phyloP scores from a whole-genome alignment of 1,140 invertebrate species.

The Drosophila insularis region DNA sequence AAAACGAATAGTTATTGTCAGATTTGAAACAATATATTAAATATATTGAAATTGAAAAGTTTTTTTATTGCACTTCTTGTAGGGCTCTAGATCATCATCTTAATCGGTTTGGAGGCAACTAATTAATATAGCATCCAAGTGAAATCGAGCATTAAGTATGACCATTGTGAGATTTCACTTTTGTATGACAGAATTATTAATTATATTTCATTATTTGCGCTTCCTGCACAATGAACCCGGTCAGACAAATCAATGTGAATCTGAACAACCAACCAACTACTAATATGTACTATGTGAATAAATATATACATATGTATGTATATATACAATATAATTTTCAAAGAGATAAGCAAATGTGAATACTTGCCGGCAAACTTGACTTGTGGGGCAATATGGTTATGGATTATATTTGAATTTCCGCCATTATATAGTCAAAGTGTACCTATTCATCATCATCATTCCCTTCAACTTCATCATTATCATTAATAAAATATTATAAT shows the following conservation, averaged over 20 bases:
- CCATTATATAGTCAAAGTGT: conserved; percentile 29
- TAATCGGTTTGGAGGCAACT: not conserved
- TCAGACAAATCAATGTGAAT: conserved; percentile 11
- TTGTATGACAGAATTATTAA: conserved; percentile 7
- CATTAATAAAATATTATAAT: conserved; percentile 37
- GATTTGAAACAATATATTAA: no score
- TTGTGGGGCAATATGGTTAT: conserved; percentile 41
- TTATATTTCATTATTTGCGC: conserved; percentile 21
- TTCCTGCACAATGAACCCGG: conserved; percentile 33
- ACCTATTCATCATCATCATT: conserved; percentile 6
- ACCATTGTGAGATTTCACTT: conserved; percentile 6
- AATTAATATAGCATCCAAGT: not conserved
- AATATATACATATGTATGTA: no score
- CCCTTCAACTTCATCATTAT: conserved; percentile 16
- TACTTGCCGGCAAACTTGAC: conserved; percentile 46
- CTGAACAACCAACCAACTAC: not conserved
- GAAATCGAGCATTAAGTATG: not conserved
- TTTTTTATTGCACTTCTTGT: no score
- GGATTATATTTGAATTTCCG: conserved; percentile 37
- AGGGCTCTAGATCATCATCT: not conserved
- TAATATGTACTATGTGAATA: not conserved
- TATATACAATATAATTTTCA: not conserved
- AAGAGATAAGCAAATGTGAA: conserved; percentile 30
- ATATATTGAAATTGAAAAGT: no score
- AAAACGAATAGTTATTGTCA: no score